Base-by-base conservation (phyloP, 37 sponge, comb jelly and placozoan species). In the Hexactinellida sp. region DNA sequence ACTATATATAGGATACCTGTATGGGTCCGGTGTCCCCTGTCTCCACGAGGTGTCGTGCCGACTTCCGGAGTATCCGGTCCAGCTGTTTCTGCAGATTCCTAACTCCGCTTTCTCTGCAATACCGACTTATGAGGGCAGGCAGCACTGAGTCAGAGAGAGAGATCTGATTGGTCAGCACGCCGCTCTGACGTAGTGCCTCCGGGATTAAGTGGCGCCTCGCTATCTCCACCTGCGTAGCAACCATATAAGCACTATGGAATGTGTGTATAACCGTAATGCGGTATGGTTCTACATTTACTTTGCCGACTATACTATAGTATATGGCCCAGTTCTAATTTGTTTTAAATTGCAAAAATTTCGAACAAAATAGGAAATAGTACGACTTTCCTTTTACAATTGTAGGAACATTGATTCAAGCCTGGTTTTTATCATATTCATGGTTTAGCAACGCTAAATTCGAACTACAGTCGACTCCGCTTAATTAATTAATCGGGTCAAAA, bases 51-150 rank as follows among this genome's bases (percentile, higher is more conserved):
- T n/a, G 76, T 23, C 76, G 21, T 1, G 76, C 76, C 3, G n/a
- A 83, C 37, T 35, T 84, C 36, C 83, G 3, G 23, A 39, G 54
- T 23, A 95, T 92, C 89, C 91, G 92, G 37, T 97, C 93, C 21
- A 97, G 90, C 54, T 94, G 98, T 38, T 97, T 97, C 87, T 97
- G 98, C 47, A 97, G 88, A 84, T 90, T 90, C n/a, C 98, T 82
- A 1, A 97, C 98, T 0, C 98, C 98, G 51, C 95, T 94, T 84
- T 97, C 98, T 54, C 98, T 84, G 55, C 95, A 95, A 82, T 95
- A 95, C 88, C 89, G 88, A 83, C 91, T 90, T 24, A 97, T 94
- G 55, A 97, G 86, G 24, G 87, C 24, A 13, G 63, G 86, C 5
- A 97, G 54, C 24, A 93, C 90, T 1, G 88, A 88, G 32, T 84